Base-by-base conservation (phyloP, 2,888 invertebrate genomes). In the Apodemia hepburni region DNA sequence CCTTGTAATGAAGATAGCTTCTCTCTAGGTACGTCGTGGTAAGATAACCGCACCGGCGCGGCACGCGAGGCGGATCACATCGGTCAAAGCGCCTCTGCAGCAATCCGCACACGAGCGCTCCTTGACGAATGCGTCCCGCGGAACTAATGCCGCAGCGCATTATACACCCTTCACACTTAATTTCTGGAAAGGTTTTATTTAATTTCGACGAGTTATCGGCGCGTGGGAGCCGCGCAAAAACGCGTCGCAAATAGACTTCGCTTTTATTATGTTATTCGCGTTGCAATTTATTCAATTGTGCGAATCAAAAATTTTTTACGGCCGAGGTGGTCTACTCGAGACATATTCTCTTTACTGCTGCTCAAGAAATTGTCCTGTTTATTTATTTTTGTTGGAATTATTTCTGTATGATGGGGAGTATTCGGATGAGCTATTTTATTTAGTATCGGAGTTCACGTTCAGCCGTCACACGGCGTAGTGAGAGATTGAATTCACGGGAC, bases 81-180 rank as follows among this genome's bases (percentile, higher is more conserved):
- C 12, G 27, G 15, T 54, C 15, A 27, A 27, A 15, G 54, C 22
- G 22, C 54, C 15, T 51, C 12, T 51, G 27, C 27, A 51, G 51
- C 22, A 17, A 51, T 22, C 54, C 18, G 59, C 58, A 64, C 78
- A 71, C 81, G 75, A 81, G 77, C 78, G 75, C 69, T 72, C 84
- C 82, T 66, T 75, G 82, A 80, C 84, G 79, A 82, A 84, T 84
- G 76, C 76, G 76, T 70, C 65, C 59, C 66, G 68, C 68, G 67
- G 66, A 68, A 67, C 70, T 62, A 66, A 70, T 71, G 62, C 35
- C 42, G 60, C 58, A 49, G 18, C 66, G 65, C 69, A 62, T 68
- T 65, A 63, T 63, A 59, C 62, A 59, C 62, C 59, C 65, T 69
- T 65, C 68, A 65, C 66, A 69, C 64, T 68, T 67, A 64, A 68